Evolutionary conservation across 2,113 vertebrate genomes (phyloP), one percentile per base, ranked within the genome.

Genomic region (Aythya baeri): DNA sequence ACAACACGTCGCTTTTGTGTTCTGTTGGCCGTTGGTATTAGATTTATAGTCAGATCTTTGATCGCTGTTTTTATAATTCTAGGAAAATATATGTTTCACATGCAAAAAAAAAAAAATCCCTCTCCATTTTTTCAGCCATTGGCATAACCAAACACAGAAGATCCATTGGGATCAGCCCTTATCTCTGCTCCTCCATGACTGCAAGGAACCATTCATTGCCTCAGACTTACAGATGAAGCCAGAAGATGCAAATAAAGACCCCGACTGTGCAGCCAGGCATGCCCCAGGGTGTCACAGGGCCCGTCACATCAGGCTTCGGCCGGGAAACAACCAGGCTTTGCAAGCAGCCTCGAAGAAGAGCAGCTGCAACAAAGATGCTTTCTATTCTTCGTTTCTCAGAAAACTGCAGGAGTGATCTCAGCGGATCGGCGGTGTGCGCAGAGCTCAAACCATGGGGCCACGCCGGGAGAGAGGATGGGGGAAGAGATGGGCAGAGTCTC

Each of bases 401-500:
- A 43, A 58, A 52, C 23, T 38, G 23, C 43, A 65, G 36, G 23
- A 57, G 11, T 25, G 21, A 20, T 70, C 29, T 73, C 59, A 44
- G 13, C n/a, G 49, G 32, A 20, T 77, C 65, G 54, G 58, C 1
- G 0, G 8, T 14, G 13, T 11, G 32, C 50, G 8, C 0, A 0
- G 18, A 36, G 36, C 55, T 68, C 71, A 44, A 29, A 2, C 27
- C 0, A 1, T 79, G 14, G 12, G 49, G 50, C 49, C 2, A 1
- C 38, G 52, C 52, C 67, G 41, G 71, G 38, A 72, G 52, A 23
- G 38, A 41, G 3, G n/a, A 11, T 13, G 46, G 63, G 44, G 32
- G 59, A 41, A 54, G 70, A 62, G 49, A 29, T 16, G 6, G 70
- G 41, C 23, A 89, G 49, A 36, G 29, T 27, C 71, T 92, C 41